These are phyloP conservation scores for Dermatemys mawii DNA, from an alignment of 2,113 vertebrate genomes.

Conservation along the genomic window DNA sequence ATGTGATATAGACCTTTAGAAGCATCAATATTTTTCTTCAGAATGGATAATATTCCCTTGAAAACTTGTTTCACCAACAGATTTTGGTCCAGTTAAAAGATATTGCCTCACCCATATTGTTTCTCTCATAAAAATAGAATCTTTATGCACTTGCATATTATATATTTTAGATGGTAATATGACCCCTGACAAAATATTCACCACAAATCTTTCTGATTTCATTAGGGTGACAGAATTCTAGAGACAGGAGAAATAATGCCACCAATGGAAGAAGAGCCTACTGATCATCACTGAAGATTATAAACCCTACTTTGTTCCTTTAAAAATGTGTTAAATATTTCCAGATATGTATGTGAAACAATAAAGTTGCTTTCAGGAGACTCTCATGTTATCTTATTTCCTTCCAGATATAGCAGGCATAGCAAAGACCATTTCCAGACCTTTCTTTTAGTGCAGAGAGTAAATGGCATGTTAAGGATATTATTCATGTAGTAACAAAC, in stretches of 20 bases:
- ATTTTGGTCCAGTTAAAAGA: neutral
- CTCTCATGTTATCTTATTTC: no score
- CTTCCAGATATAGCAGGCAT: neutral
- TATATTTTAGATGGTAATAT: neutral
- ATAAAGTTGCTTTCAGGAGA: conserved; percentile 52
- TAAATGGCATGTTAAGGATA: neutral
- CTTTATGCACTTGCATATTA: neutral
- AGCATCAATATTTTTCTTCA: neutral
- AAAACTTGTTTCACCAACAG: neutral
- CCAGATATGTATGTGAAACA: conserved; percentile 40
- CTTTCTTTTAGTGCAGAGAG: neutral
- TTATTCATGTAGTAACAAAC: neutral
- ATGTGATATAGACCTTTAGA: neutral
- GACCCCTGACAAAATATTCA: neutral
- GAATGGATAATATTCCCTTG: neutral
- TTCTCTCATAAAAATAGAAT: neutral
- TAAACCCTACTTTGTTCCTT: conserved; percentile 11
- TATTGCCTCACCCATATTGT: neutral
- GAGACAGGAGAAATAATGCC: conserved; percentile 90
- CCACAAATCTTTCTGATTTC: neutral
- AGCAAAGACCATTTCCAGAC: neutral
- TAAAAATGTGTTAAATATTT: conserved; percentile 9
- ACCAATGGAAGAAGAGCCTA: conserved; percentile 78
- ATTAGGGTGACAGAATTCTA: conserved; percentile 87
- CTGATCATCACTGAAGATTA: conserved; percentile 81